phyloP scores from a whole-genome alignment of 2,797 vertebrate species.

The Amphiprion clarkii region DNA sequence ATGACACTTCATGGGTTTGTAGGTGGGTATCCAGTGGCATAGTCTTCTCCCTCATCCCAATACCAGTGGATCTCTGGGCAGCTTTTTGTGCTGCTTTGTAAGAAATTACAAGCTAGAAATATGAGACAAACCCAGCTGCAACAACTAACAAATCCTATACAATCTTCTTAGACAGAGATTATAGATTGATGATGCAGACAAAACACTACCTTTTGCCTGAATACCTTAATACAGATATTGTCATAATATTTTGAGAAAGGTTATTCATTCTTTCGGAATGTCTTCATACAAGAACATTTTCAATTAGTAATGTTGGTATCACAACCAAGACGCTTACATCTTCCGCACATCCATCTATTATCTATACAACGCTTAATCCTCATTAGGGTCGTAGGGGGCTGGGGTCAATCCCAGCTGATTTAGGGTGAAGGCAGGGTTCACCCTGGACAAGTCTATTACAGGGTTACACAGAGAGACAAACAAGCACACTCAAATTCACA shows the following conservation, averaged over 20 bases:
- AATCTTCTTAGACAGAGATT: background rate
- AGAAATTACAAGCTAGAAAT: constrained; percentile 24
- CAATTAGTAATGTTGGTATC: constrained; percentile 9
- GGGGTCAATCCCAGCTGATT: no score
- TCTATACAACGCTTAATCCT: no score
- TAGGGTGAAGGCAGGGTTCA: no score
- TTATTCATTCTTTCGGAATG: constrained; percentile 8
- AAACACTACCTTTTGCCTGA: constrained; percentile 3
- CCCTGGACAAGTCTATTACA: no score
- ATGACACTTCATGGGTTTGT: constrained; percentile 61
- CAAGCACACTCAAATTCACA: no score
- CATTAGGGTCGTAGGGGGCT: no score
- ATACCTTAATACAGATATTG: background rate
- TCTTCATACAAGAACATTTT: constrained; percentile 12
- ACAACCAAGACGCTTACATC: background rate
- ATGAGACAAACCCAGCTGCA: constrained; percentile 9
- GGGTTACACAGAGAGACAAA: no score
- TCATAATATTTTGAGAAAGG: constrained; percentile 17
- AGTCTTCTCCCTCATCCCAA: constrained; percentile 15
- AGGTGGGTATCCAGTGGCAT: constrained; percentile 65
- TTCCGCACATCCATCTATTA: no score
- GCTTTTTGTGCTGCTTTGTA: constrained; percentile 34
- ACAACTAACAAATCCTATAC: constrained; percentile 8
- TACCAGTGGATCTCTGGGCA: constrained; percentile 25
- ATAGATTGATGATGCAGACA: background rate